Conservation (phyloP, 2,113 vertebrate genomes). For the Junco hyemalis region DNA sequence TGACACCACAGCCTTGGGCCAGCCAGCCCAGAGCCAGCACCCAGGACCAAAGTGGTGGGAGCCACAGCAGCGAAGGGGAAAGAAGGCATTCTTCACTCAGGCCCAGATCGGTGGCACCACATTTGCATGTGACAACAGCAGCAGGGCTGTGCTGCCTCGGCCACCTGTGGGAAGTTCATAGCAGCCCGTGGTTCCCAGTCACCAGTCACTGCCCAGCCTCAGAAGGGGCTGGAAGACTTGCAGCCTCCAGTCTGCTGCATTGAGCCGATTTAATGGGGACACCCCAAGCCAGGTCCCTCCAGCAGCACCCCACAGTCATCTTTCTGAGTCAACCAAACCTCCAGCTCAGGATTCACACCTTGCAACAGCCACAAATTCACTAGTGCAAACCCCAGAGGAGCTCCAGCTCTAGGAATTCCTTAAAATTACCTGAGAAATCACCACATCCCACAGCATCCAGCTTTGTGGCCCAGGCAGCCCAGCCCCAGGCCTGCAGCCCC, state of each 20-base stretch:
- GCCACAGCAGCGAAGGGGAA: background rate
- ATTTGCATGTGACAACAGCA: fast-evolving
- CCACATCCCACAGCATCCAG: background rate
- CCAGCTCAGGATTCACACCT: background rate
- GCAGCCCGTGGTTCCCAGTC: fast-evolving
- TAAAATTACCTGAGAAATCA: fast-evolving
- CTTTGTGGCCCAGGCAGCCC: background rate
- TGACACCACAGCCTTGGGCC: background rate
- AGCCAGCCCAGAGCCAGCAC: background rate
- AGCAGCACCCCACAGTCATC: background rate
- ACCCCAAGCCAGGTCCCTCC: background rate
- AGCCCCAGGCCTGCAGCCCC: background rate
- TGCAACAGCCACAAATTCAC: background rate
- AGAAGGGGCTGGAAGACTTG: background rate
- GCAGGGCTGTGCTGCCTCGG: background rate
- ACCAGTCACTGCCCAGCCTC: fast-evolving
- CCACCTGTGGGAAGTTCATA: background rate
- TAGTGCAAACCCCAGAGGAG: background rate
- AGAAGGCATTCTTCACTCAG: fast-evolving
- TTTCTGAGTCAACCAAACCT: background rate
- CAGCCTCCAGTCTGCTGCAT: background rate
- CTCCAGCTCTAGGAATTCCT: background rate
- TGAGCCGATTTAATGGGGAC: background rate
- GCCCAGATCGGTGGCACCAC: background rate
- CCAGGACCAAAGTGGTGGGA: background rate